Conservation (phyloP, 2,888 invertebrate species). For the Nineta flava region DNA sequence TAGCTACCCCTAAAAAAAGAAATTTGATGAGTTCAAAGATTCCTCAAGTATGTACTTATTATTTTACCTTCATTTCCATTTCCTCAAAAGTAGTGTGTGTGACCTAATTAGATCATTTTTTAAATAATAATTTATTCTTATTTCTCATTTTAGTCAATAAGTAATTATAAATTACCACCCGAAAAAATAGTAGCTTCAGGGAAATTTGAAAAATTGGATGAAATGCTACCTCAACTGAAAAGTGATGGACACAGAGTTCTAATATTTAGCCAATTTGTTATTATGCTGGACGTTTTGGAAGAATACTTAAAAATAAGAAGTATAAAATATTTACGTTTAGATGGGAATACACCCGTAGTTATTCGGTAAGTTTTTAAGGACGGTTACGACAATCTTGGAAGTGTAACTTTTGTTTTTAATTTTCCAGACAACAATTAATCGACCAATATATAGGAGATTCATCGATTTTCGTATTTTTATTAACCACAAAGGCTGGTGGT, state of each 20-base stretch:
- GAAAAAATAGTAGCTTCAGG: conserved; percentile 66
- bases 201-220: conserved; percentile 69
- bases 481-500: conserved; percentile 92
- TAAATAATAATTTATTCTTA: not conserved
- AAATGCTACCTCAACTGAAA: conserved; percentile 57
- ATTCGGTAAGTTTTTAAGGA: conserved; percentile 36
- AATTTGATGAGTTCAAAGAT: no score
- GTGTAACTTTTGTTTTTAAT: not conserved
- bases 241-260: conserved; percentile 65
- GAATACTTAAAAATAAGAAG: conserved; percentile 63
- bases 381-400: not conserved
- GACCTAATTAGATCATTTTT: no score
- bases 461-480: conserved; percentile 73
- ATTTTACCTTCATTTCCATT: no score
- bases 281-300: conserved; percentile 86
- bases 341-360: conserved; percentile 77
- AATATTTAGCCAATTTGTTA: conserved; percentile 92
- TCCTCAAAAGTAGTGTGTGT: no score
- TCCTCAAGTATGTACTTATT: no score
- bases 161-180: conserved; percentile 44
- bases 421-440: conserved; percentile 68
- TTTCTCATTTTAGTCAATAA: conserved; percentile 36
- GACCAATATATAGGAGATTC: conserved; percentile 69
- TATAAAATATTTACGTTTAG: conserved; percentile 65
- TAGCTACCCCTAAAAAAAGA: no score